Percentiles rank a stretch among this genome's conserved stretches.
Evolutionary conservation across 2,113 vertebrate genomes (phyloP).

Genomic region (Platycercus adscitus): DNA sequence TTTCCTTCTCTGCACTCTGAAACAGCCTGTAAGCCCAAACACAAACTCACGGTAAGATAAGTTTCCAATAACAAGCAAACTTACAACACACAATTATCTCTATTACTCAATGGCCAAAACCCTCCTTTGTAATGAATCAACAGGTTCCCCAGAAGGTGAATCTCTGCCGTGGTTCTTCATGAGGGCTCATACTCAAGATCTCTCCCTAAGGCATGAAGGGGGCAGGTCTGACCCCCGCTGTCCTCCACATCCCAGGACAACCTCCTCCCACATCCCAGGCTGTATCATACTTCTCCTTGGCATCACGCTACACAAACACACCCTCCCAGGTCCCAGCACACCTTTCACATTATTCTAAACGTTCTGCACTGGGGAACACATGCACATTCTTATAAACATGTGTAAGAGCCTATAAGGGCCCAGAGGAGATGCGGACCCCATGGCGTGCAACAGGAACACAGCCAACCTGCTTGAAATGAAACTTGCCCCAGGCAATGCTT

Average conservation of each 20-base stretch:
- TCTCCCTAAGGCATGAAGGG: background rate
- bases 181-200: background rate
- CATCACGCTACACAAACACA: background rate
- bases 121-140: background rate
- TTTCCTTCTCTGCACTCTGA: background rate
- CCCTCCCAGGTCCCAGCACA: background rate
- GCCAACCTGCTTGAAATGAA: background rate
- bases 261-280: background rate
- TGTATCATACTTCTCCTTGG: background rate
- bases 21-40: background rate
- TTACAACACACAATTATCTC: background rate
- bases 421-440: background rate
- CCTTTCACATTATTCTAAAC: background rate
- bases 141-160: background rate
- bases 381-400: background rate
- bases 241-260: background rate
- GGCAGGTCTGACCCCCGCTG: background rate
- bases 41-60: background rate
- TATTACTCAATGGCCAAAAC: background rate
- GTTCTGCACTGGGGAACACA: background rate
- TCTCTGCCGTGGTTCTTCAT: background rate
- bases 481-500: background rate
- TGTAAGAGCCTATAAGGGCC: background rate
- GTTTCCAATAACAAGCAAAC: background rate
- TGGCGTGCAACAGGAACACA: background rate